Evolutionary conservation across 2,113 vertebrate genomes (phyloP), one percentile per base, ranked within the genome.

Genomic region (Ailurus styani): DNA sequence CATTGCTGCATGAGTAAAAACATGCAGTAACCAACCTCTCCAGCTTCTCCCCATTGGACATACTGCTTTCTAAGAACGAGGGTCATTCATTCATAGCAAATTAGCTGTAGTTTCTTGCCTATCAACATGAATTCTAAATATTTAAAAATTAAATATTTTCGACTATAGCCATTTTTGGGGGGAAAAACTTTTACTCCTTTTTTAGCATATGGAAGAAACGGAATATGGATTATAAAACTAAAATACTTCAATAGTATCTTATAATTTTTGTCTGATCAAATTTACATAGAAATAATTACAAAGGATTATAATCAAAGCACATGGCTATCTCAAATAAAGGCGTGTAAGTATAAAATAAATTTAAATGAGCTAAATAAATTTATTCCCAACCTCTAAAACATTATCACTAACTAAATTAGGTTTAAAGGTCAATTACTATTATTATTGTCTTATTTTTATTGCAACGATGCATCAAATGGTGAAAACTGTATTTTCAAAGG

Each of bases 11-110:
- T 92, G 95, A 96, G 95, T 97, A 66, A 97, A 93, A 96, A 29
- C 68, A 96, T 2, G 13, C 64, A 45, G 29, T 62, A 95, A 84
- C 31, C 60, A 75, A 20, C 34, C 64, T 66, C 86, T 92, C 87
- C 72, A 17, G 55, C 50, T 73, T 97, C 84, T 86, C 85, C 52
- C 42, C 79, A 18, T 0, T 95, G 79, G 86, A 96, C 54, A 96
- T 2, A 37, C 3, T 50, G 45, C 79, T 97, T 96, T 97, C 98
- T 97, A 97, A 84, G 95, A 97, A 96, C 66, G n/a, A 92, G 31
- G 52, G 88, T 73, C 75, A 64, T 17, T 40, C 5, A 1, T 6
- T 60, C 93, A 68, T 11, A 68, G 68, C 73, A 45, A 77, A 57
- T 64, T 81, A 25, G 6, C n/a, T 37, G 12, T 17, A 45, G 17